Evolutionary conservation across 92 coral and sea anemone species (phyloP).

Genomic region (Meandrina meandrites): DNA sequence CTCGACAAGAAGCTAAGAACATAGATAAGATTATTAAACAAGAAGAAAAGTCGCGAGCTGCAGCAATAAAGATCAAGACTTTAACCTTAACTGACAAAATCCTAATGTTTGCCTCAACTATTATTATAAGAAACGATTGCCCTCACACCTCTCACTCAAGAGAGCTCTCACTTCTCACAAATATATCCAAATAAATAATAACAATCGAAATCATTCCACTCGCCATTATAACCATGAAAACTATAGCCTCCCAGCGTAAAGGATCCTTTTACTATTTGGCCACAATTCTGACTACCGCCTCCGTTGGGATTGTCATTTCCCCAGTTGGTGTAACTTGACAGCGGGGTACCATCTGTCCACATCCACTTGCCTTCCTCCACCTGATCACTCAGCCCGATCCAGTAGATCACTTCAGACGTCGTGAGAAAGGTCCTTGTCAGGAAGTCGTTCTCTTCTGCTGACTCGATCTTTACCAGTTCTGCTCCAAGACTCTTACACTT

Average conservation of each 20-base stretch:
- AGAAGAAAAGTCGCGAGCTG: too few species aligned
- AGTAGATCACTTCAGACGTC: not conserved
- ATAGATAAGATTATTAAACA: too few species aligned
- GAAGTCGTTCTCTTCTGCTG: not conserved
- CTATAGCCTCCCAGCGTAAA: not conserved
- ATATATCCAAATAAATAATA: not conserved
- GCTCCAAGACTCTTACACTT: not conserved
- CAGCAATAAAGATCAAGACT: too few species aligned
- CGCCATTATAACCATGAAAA: not conserved
- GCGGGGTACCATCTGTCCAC: not conserved
- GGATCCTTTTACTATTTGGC: not conserved
- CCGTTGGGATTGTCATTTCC: not conserved
- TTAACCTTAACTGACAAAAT: too few species aligned
- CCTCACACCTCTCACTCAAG: too few species aligned
- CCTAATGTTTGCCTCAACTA: too few species aligned
- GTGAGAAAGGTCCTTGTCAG: not conserved
- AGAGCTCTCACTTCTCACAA: not conserved
- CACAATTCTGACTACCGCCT: not conserved
- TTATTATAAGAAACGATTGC: not conserved
- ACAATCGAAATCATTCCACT: not conserved
- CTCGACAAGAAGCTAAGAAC: too few species aligned
- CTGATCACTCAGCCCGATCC: constrained; percentile 1
- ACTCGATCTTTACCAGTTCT: not conserved
- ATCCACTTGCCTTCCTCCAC: not conserved
- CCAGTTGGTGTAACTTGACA: not conserved